Evolutionary conservation across 2,113 vertebrate species (phyloP).

Genomic region (Sapayoa aenigma): DNA sequence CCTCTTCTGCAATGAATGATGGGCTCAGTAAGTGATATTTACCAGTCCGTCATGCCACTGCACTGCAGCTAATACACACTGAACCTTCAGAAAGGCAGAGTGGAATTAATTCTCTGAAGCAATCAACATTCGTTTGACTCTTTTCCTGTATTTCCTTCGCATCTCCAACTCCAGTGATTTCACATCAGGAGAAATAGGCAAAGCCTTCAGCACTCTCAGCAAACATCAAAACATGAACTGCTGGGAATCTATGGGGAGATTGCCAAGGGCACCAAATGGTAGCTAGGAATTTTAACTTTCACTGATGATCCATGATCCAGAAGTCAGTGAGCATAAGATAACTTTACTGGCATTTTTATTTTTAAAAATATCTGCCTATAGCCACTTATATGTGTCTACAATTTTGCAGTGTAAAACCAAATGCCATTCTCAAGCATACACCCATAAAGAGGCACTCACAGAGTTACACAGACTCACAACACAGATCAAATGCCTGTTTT

Average conservation of each 20-base stretch:
- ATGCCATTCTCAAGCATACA: background rate
- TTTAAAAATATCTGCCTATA: background rate
- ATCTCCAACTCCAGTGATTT: slow-evolving; percentile 40
- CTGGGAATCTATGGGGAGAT: background rate
- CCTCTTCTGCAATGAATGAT: slow-evolving; percentile 35
- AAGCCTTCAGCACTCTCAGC: slow-evolving; percentile 13
- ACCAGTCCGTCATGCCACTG: slow-evolving; percentile 27
- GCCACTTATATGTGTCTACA: background rate
- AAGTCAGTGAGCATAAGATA: background rate
- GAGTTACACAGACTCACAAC: background rate
- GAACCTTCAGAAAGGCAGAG: slow-evolving; percentile 21
- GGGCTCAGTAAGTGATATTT: slow-evolving; percentile 37
- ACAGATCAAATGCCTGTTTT: background rate
- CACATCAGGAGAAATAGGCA: background rate
- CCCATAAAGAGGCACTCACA: background rate
- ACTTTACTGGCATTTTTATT: slow-evolving; percentile 14
- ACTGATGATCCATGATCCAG: background rate
- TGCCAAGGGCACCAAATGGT: slow-evolving; percentile 7
- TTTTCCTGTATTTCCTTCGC: slow-evolving; percentile 6
- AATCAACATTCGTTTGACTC: slow-evolving; percentile 46
- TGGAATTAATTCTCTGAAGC: slow-evolving; percentile 44
- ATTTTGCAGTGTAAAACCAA: background rate
- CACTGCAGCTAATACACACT: slow-evolving; percentile 15
- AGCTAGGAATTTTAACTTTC: background rate
- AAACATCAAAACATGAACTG: slow-evolving; percentile 1